These are phyloP conservation scores for Hylaeus volcanicus DNA, from an alignment of 1,140 invertebrate species.

Conservation along the genomic window DNA sequence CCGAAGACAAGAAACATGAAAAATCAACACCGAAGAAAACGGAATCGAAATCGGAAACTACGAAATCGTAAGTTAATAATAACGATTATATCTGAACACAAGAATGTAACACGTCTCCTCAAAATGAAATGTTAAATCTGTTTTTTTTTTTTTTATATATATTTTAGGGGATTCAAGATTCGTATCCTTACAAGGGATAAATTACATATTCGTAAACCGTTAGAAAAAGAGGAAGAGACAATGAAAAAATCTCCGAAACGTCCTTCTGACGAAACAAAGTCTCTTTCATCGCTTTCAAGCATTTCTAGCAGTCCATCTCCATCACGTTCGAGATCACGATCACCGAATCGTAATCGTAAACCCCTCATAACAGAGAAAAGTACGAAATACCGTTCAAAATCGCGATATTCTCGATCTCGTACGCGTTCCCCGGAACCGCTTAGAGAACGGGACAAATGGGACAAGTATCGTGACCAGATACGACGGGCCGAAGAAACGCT, in stretches of 20 bases:
- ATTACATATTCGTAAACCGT: constrained; percentile 69
- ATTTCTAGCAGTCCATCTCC: constrained; percentile 78
- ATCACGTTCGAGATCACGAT: constrained; percentile 72
- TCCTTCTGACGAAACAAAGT: constrained; percentile 75
- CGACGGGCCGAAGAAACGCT: constrained; percentile 80
- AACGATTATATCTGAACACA: background rate
- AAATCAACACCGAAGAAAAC: constrained; percentile 64
- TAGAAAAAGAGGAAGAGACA: constrained; percentile 63
- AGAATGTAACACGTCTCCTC: background rate
- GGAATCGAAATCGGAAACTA: constrained; percentile 69
- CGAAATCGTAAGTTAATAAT: constrained; percentile 76
- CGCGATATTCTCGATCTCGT: constrained; percentile 69
- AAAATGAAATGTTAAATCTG: background rate
- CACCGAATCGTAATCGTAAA: constrained; percentile 54
- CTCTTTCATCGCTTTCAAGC: constrained; percentile 78
- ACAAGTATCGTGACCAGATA: constrained; percentile 81
- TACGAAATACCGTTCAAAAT: constrained; percentile 57
- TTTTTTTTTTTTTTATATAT: constrained; percentile 26
- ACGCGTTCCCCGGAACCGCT: constrained; percentile 67
- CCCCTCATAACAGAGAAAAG: constrained; percentile 51
- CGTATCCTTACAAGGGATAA: constrained; percentile 78
- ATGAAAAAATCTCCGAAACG: constrained; percentile 65
- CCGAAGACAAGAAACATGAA: constrained; percentile 62
- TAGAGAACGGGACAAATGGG: constrained; percentile 82
- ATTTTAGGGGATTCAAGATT: constrained; percentile 75